Base-by-base conservation (phyloP, 2,888 invertebrate genomes). In the Athalia rosae region DNA sequence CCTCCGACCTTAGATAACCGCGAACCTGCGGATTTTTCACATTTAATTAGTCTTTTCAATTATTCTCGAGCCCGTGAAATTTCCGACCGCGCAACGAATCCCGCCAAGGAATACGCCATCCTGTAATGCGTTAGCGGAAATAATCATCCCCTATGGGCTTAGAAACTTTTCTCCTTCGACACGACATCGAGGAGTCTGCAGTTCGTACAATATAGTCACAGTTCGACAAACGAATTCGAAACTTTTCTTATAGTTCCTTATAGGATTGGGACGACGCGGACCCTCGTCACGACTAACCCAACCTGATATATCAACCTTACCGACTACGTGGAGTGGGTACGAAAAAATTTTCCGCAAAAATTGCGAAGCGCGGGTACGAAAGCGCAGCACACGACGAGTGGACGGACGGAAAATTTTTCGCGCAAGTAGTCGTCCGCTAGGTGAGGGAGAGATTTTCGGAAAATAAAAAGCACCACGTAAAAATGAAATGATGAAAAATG, bases 401-500 rank as follows among this genome's bases (percentile, higher is more conserved):
- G 28, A 28, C 28, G 28, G 1, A 28, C 2, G 28, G 28, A 28
- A 28, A 28, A 0, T 28, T 28, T 28, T 28, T 2, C 28, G 28
- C 28, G 28, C 28, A 28, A 28, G 28, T 28, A 28, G n/a, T 28
- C n/a, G n/a, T 28, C 28, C 28, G 28, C 9, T 3, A 6, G 62
- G 43, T 3, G 62, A 62, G 9, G n/a, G 8, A 11, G 3, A 64
- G 13, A 5, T 6, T 7, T 8, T 13, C 3, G n/a, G 13, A 13
- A 50, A 43, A 11, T 7, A 45, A 71, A 45, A 58, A 45, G 8
- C 7, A 45, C n/a, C 4, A 45, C n/a, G 47, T 1, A 47, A 15
- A 6, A 47, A 73, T 73, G 13, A 9, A 73, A 59, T 47, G 15
- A 43, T 47, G 48, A 80, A 79, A 80, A 78, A 62, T 78, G 77